Percentiles rank a stretch among this genome's conserved stretches.
phyloP scores from a whole-genome alignment of 1,140 invertebrate species.

The Bombyx mandarina region DNA sequence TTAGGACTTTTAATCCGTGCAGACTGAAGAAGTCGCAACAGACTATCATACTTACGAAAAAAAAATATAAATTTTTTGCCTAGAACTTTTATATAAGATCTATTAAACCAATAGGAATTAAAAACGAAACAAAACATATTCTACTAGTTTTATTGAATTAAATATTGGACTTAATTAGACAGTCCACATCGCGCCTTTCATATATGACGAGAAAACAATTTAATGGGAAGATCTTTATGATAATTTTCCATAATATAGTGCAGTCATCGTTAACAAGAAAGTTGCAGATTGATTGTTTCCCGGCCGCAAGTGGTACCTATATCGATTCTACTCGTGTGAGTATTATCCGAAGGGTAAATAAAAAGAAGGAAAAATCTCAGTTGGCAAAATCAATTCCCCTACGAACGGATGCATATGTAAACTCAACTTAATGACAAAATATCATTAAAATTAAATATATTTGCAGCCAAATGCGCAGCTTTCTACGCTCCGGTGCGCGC shows the following conservation, averaged over 20 bases:
- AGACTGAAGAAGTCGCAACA: no score
- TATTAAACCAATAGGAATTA: no score
- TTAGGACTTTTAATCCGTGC: no score
- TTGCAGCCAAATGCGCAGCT: conserved; percentile 19
- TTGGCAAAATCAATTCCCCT: conserved; percentile 45
- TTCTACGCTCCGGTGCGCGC: conserved; percentile 24
- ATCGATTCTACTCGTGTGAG: conserved; percentile 38
- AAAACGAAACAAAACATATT: no score
- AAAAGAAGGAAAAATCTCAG: conserved; percentile 64
- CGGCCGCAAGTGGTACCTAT: conserved; percentile 33
- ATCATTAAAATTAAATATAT: conserved; percentile 29
- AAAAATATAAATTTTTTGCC: no score
- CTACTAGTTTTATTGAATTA: no score
- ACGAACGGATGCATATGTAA: conserved; percentile 35
- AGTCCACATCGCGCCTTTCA: not conserved
- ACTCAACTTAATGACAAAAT: conserved; percentile 40
- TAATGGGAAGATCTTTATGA: conserved; percentile 38
- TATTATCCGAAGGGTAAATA: conserved; percentile 64
- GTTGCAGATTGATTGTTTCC: conserved; percentile 54
- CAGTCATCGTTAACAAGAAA: conserved; percentile 57
- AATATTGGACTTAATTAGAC: no score
- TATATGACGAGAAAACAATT: conserved; percentile 33
- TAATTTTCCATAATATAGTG: conserved; percentile 19
- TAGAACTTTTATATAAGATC: no score
- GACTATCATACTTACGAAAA: no score